Base-by-base conservation (phyloP, 1,140 invertebrate genomes). In the Bombus huntii region DNA sequence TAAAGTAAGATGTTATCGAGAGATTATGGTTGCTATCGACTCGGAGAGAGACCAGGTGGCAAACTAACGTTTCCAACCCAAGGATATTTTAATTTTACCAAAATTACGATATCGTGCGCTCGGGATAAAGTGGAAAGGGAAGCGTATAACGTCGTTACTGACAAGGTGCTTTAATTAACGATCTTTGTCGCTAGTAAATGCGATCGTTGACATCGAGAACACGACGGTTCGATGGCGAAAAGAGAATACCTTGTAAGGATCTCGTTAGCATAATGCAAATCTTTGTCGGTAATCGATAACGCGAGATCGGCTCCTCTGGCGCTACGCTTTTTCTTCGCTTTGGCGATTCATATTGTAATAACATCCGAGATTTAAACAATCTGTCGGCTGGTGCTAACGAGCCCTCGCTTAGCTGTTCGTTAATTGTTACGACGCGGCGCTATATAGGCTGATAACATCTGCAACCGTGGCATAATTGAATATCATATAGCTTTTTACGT, bases 1-100 rank as follows among this genome's bases (percentile, higher is more conserved):
- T 90, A 83, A 90, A 89, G 39, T 28, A 65, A 83, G 72, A 87
- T 88, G 22, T 42, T 83, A 81, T 89, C 79, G 22, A 39, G 6
- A 18, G 57, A n/a, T n/a, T 18, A 42, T 0, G 53, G 10, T 47
- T 13, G 28, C 39, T 42, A 81, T 84, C 42, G 37, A 42, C n/a
- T n/a, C 0, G 2, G 1, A 37, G 10, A 42, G 9, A 39, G 59
- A 53, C 65, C 77, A 47, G 68, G 42, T 83, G 68, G 37, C 59
- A n/a, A 75, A 80, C 59, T 59, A n/a, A 31, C 12, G 15, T 4
- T 25, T 9, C 12, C 39, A 68, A 47, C 4, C 39, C 42, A 15
- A 80, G 66, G 42, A 84, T 84, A 78, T 81, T 84, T 70, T 75
- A 84, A 87, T 85, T 85, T 79, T 70, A 77, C 28, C 68, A 83